A percentile compares a stretch with the other conserved stretches of the same genome.
These are phyloP conservation scores for Protomyctophum bolini DNA, from an alignment of 2,113 vertebrate genomes.

Conservation along the genomic window DNA sequence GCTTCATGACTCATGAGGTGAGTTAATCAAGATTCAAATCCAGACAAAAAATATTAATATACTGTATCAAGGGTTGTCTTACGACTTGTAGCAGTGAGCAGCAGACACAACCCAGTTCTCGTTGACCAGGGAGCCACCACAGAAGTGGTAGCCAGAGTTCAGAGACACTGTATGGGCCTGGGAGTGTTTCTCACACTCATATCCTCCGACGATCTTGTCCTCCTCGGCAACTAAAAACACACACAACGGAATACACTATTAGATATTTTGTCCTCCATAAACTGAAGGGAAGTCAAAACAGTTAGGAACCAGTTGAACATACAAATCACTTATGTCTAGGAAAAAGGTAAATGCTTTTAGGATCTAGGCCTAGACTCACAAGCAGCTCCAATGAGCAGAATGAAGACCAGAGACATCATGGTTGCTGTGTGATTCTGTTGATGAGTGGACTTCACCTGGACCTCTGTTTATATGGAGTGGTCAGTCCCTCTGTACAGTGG, in stretches of 20 bases:
- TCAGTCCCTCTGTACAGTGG: background rate
- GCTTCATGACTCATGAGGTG: no score
- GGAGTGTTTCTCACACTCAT: conserved; percentile 65
- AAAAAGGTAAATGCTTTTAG: no score
- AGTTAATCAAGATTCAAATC: no score
- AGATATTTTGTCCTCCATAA: no score
- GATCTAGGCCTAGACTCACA: conserved; percentile 29
- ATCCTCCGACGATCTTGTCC: conserved; percentile 75
- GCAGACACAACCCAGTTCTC: conserved; percentile 70
- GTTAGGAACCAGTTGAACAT: no score
- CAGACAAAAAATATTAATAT: no score
- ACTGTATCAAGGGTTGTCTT: conserved; percentile 11
- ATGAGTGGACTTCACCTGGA: background rate
- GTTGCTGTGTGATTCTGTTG: conserved; percentile 23
- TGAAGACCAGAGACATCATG: conserved; percentile 53
- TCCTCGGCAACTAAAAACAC: conserved; percentile 54
- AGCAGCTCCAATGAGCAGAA: conserved; percentile 50
- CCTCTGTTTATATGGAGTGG: background rate
- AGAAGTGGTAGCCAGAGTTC: conserved; percentile 72
- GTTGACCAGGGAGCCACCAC: conserved; percentile 70
- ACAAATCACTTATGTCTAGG: no score
- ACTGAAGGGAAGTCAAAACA: no score
- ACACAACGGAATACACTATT: background rate
- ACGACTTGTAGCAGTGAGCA: conserved; percentile 73
- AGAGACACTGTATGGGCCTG: conserved; percentile 72